A percentile compares a stretch with the other conserved stretches of the same genome.
phyloP scores from a whole-genome alignment of 2,797 vertebrate species.

The Brotula barbata region DNA sequence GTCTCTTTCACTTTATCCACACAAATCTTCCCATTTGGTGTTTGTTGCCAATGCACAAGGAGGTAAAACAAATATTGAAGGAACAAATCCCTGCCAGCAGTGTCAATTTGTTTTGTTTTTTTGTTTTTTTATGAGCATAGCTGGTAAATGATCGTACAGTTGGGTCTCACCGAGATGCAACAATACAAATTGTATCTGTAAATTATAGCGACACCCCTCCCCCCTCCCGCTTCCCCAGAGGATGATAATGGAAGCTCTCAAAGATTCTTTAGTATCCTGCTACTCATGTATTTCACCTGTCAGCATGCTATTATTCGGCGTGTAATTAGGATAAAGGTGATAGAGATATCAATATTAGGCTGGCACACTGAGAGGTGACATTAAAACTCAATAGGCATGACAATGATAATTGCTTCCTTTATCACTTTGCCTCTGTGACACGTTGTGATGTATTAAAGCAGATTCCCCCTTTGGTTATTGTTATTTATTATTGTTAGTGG shows the following conservation, averaged over 20 bases:
- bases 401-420: slow-evolving; percentile 61
- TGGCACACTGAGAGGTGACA: slow-evolving; percentile 36
- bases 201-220: slow-evolving; percentile 43
- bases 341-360: slow-evolving; percentile 57
- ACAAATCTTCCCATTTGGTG: slow-evolving; percentile 22
- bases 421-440: slow-evolving; percentile 41
- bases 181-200: slow-evolving; percentile 41
- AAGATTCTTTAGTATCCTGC: slow-evolving; percentile 52
- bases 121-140: slow-evolving; percentile 27
- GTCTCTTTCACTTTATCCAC: slow-evolving; percentile 18
- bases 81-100: slow-evolving; percentile 33
- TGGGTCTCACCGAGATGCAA: slow-evolving; percentile 42
- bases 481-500: slow-evolving; percentile 3
- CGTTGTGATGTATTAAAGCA: slow-evolving; percentile 39
- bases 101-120: too few relatives aligned
- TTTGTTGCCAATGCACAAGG: slow-evolving; percentile 24
- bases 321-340: slow-evolving; percentile 68
- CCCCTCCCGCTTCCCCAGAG: too few relatives aligned
- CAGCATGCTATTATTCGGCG: slow-evolving; percentile 64
- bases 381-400: slow-evolving; percentile 54
- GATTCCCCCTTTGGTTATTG: slow-evolving; percentile 18
- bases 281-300: slow-evolving; percentile 52
- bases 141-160: slow-evolving; percentile 36
- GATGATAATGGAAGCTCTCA: slow-evolving; percentile 58
- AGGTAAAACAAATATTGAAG: slow-evolving; percentile 34